These are phyloP conservation scores for Panthera tigris DNA, from an alignment of 2,113 vertebrate genomes.

Conservation along the genomic window DNA sequence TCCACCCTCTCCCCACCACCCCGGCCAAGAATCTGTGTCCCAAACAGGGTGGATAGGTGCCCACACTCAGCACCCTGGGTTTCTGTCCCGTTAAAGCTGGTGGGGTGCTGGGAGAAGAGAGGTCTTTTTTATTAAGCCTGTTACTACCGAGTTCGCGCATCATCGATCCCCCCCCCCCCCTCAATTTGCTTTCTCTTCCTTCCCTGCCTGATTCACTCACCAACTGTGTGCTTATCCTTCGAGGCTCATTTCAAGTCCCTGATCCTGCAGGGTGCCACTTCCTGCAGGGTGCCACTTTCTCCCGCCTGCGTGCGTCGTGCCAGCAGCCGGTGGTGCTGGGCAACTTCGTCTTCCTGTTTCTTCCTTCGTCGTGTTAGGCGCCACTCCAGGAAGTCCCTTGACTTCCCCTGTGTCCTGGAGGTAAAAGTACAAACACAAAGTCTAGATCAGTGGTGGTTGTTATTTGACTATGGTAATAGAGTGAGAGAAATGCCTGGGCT, in stretches of 20 bases:
- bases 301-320: not conserved
- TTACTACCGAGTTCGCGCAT: not conserved
- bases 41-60: not conserved
- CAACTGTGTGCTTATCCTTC: not conserved
- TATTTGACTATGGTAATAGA: not conserved
- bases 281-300: not conserved
- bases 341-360: not conserved
- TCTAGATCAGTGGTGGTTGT: not conserved
- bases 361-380: not conserved
- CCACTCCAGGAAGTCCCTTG: not conserved
- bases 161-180: not conserved
- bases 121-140: not conserved
- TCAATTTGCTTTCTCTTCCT: not conserved
- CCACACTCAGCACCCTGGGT: rapidly evolving
- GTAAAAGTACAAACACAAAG: not conserved
- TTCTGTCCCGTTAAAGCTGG: not conserved
- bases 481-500: not conserved
- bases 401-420: not conserved
- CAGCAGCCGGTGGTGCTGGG: not conserved
- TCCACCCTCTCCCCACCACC: too few relatives aligned
- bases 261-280: not conserved
- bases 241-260: not conserved
- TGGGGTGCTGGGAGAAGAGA: not conserved
- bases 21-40: not conserved
- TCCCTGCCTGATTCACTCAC: not conserved